Evolutionary conservation across 2,797 vertebrate genomes (phyloP), one percentile per base, ranked within the genome.

Genomic region (Epinephelus awoara): DNA sequence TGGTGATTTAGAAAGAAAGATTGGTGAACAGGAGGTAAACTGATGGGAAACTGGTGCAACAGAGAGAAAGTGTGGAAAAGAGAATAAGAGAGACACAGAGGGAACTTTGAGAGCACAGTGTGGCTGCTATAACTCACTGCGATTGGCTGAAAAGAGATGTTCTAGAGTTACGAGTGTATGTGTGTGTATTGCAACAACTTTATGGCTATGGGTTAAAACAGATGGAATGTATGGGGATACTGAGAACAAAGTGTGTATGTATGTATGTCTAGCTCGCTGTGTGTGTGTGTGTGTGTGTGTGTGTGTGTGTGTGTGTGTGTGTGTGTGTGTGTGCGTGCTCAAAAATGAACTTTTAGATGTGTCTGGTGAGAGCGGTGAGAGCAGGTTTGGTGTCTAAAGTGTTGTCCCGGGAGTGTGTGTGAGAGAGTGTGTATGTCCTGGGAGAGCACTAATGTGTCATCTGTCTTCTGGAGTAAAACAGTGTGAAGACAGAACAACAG

Each of bases 1-100:
- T 21, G 68, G 52, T 67, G 83, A 80, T 84, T 86, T 75, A 83
- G 59, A 88, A 75, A 74, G 86, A 77, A 85, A 70, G 79, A 68
- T 75, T 63, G 57, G 67, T 27, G 74, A 79, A 67, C 8, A 6
- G 21, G 72, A 78, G 68, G 58, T n/a, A 50, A 72, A 74, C 21
- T 85, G 81, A 84, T 77, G 64, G 80, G 61, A 71, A 75, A 54
- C 27, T 46, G 64, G 68, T 54, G 3, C 17, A 72, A 61, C 52
- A 29, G 52, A 62, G 38, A 52, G 38, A 49, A 38, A 55, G 69
- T 50, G 69, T 27, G 27, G 17, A 46, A 27, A 51, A 66, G 58
- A 47, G 25, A 68, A 44, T 23, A 38, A 71, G 42, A 57, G 69
- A 63, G 65, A 67, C 21, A 57, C 23, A 29, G 34, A 54, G 66